These are phyloP conservation scores for Scrobipalpa costella DNA, from an alignment of 2,888 invertebrate genomes.

Conservation along the genomic window DNA sequence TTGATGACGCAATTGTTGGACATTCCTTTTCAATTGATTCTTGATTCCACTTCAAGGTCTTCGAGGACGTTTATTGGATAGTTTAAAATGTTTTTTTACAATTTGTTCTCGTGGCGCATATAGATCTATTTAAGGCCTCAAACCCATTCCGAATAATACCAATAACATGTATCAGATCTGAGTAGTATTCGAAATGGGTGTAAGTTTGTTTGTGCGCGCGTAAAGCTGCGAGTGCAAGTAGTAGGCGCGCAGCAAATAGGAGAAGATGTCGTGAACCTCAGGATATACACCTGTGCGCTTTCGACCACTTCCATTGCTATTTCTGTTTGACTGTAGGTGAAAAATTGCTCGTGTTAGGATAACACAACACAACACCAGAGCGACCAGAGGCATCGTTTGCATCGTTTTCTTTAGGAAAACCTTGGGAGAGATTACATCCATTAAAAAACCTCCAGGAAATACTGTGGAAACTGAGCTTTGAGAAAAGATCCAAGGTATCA, in stretches of 20 bases:
- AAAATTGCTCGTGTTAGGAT: no score
- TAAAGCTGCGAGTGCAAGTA: conserved; percentile 6
- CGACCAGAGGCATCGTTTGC: no score
- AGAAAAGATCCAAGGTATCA: no score
- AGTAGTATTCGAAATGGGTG: neutral
- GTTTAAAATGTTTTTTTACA: neutral
- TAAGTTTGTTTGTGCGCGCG: neutral
- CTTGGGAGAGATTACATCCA: no score
- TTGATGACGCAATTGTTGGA: neutral
- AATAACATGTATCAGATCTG: neutral
- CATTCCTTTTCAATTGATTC: conserved; percentile 12
- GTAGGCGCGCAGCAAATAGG: conserved; percentile 49
- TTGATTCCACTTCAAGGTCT: conserved; percentile 5
- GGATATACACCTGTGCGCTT: conserved; percentile 89
- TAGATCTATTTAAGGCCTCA: neutral
- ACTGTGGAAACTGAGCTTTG: no score
- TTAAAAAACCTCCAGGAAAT: no score
- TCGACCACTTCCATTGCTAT: no score
- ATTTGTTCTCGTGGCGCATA: conserved; percentile 4
- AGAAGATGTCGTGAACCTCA: conserved; percentile 89
- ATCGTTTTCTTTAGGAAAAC: no score
- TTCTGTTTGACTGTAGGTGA: neutral
- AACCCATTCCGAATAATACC: conserved; percentile 6
- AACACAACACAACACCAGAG: no score
- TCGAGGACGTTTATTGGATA: neutral